Percentiles rank a stretch among this genome's conserved stretches.
phyloP scores from a whole-genome alignment of 2,797 vertebrate species.

The Atherinosoma microstoma region DNA sequence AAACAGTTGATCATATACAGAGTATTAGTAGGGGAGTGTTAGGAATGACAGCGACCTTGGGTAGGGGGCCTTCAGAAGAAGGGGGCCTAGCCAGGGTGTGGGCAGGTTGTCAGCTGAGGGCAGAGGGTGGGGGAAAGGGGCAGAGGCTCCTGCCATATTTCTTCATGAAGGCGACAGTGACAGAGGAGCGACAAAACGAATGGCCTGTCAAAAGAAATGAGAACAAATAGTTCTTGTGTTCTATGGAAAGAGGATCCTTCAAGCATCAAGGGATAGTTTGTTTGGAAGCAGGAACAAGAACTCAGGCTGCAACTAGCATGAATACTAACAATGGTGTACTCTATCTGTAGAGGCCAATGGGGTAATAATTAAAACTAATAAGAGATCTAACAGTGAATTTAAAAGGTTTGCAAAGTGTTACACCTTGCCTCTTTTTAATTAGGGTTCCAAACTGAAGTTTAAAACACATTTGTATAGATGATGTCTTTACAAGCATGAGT shows the following conservation, averaged over 20 bases:
- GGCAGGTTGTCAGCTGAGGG: constrained; percentile 71
- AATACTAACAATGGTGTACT: constrained; percentile 22
- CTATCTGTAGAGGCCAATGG: not conserved
- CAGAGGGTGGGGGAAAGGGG: constrained; percentile 69
- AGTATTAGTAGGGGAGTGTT: constrained; percentile 17
- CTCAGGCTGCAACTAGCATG: constrained; percentile 41
- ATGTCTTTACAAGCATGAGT: not conserved
- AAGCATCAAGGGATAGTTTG: constrained; percentile 75
- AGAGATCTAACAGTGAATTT: not conserved
- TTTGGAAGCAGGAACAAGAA: constrained; percentile 60
- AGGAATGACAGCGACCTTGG: constrained; percentile 33
- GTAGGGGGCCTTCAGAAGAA: constrained; percentile 29
- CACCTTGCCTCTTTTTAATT: not conserved
- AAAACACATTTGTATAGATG: not conserved
- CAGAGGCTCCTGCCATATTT: constrained; percentile 83
- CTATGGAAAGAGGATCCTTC: constrained; percentile 76
- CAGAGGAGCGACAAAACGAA: constrained; percentile 83
- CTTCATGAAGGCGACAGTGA: constrained; percentile 86
- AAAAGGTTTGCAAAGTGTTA: not conserved
- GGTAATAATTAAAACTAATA: not conserved
- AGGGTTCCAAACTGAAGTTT: not conserved
- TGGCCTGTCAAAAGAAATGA: constrained; percentile 87
- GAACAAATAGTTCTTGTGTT: constrained; percentile 82
- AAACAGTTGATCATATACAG: constrained; percentile 34
- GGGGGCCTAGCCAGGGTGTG: constrained; percentile 41